Evolutionary conservation across 2,113 vertebrate species (phyloP).

Genomic region (Ammodytes dubius): DNA sequence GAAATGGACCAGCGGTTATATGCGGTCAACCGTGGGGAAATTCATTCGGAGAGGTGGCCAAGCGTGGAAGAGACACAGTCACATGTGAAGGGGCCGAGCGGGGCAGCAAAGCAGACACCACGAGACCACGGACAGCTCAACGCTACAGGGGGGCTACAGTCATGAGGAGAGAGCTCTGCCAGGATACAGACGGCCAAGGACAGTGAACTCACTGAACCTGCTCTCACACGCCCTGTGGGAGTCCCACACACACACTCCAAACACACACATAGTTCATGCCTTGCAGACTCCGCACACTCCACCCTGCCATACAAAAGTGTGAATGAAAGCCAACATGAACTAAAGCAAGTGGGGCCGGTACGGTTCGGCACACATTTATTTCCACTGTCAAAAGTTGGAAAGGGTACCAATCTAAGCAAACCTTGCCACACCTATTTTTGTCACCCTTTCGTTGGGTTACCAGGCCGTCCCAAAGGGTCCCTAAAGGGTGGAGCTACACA

Average conservation of each 20-base stretch:
- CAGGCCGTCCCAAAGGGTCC: no score
- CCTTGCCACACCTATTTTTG: no score
- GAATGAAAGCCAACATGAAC: slow-evolving; percentile 35
- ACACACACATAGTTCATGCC: background rate
- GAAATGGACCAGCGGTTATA: slow-evolving; percentile 31
- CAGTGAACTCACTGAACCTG: slow-evolving; percentile 61
- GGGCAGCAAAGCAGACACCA: slow-evolving; percentile 35
- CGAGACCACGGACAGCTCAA: slow-evolving; percentile 2
- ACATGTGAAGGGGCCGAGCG: slow-evolving; percentile 34
- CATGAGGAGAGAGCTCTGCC: slow-evolving; percentile 35
- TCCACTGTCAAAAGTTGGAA: no score
- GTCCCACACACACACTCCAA: slow-evolving; percentile 19
- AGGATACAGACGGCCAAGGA: slow-evolving; percentile 42
- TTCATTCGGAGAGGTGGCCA: slow-evolving; percentile 44
- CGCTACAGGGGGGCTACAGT: slow-evolving; percentile 6
- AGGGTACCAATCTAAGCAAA: no score
- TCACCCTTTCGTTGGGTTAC: no score
- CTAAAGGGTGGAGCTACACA: no score
- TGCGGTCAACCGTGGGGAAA: slow-evolving; percentile 29
- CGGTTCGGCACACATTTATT: no score
- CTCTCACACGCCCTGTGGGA: slow-evolving; percentile 28
- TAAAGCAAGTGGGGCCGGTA: background rate
- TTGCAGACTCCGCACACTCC: slow-evolving; percentile 8
- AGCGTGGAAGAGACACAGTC: slow-evolving; percentile 52
- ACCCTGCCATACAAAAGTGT: slow-evolving; percentile 31